Evolutionary conservation across 2,797 vertebrate species (phyloP), one percentile per base, ranked within the genome.

Genomic region (Spatula clypeata): DNA sequence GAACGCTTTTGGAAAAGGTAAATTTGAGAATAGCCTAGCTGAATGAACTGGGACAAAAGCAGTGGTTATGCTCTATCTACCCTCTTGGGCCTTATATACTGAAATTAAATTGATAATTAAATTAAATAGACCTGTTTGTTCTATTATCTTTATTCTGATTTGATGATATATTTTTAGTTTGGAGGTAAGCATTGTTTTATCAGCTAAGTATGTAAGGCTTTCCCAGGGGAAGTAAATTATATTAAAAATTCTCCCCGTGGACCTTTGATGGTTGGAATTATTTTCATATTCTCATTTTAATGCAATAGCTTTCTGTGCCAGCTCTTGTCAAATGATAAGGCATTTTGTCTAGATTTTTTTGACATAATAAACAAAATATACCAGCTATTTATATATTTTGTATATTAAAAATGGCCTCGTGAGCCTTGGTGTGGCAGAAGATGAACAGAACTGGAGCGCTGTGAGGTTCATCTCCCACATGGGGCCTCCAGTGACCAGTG

Each of bases 401-500:
- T 31, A 57, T 42, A 0, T 58, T 69, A 29, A 11, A 18, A 10
- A 14, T 7, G 44, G 64, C 2, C 17, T 27, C 13, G 20, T 32
- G 75, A 51, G 58, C 51, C 26, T n/a, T 26, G 36, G 7, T 9
- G 26, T 67, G 42, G 69, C 64, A 58, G 32, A 4, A 0, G 1
- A 0, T 45, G 72, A 2, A 7, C 11, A 57, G 21, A 49, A 47
- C 24, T 7, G 54, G 49, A 7, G 62, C 23, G 31, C 42, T 20
- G 54, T 19, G 54, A 23, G 58, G 58, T 11, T 51, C 2, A 2
- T 23, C n/a, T 42, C 24, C 34, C 23, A 13, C 11, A 9, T 0
- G 5, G 42, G 8, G 19, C 32, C 13, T 27, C 44, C 65, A 11
- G 51, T 51, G 26, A 3, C 38, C 32, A 6, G 1, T 5, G 29